phyloP scores from a whole-genome alignment of 2,113 vertebrate species.

The Sinocyclocheilus rhinocerous region DNA sequence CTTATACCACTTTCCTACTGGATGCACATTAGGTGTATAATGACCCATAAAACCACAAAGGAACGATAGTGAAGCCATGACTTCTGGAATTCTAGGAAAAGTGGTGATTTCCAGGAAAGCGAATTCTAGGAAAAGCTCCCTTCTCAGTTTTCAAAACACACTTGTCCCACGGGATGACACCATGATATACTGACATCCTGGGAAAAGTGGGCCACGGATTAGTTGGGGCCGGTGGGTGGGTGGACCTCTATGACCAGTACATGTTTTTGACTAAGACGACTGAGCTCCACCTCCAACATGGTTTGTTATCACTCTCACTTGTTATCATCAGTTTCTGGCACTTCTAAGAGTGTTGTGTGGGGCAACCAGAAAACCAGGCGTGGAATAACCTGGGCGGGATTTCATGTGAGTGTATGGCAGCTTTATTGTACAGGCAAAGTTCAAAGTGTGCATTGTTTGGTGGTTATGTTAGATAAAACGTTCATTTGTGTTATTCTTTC shows the following conservation, averaged over 20 bases:
- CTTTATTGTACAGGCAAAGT: slow-evolving; percentile 44
- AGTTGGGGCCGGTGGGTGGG: neutral
- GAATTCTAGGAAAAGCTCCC: slow-evolving; percentile 5
- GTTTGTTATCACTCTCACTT: slow-evolving; percentile 28
- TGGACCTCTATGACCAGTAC: slow-evolving; percentile 19
- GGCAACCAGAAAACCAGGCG: neutral
- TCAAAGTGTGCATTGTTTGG: slow-evolving; percentile 40
- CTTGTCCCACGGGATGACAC: neutral
- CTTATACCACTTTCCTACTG: neutral
- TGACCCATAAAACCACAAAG: neutral
- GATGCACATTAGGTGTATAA: neutral
- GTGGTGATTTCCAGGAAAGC: neutral
- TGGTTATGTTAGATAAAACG: slow-evolving; percentile 51
- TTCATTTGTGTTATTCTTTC: neutral
- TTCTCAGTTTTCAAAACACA: slow-evolving; percentile 28
- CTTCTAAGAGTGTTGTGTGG: neutral
- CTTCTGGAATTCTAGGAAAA: neutral
- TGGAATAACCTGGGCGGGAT: neutral
- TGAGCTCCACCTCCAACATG: slow-evolving; percentile 15
- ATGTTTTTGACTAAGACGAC: slow-evolving; percentile 31
- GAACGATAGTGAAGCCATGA: neutral
- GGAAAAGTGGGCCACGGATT: neutral
- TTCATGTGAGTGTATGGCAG: neutral
- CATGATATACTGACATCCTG: neutral
- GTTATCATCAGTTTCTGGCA: slow-evolving; percentile 38